These are phyloP conservation scores for Chaunax sp. DNA, from an alignment of 2,797 vertebrate species.

Conservation along the genomic window DNA sequence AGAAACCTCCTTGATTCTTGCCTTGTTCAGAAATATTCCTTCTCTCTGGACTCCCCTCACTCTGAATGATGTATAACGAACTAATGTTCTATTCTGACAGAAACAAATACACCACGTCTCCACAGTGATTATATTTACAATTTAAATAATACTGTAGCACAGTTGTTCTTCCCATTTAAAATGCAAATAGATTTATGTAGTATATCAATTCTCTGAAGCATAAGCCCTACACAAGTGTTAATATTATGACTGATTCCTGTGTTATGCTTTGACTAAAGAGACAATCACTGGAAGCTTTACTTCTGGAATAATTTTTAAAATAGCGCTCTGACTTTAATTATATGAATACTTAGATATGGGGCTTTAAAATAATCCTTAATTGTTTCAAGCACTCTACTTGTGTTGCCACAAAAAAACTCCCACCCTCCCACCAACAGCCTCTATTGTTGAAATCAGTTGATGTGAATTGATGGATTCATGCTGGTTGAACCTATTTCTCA, in stretches of 20 bases:
- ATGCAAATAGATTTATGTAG: constrained; percentile 13
- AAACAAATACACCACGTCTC: constrained; percentile 4
- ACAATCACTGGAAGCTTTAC: constrained; percentile 26
- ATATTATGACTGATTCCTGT: constrained; percentile 19
- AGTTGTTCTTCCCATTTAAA: constrained; percentile 6
- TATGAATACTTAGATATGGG: constrained; percentile 38
- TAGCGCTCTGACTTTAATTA: constrained; percentile 16
- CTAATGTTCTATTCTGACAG: constrained; percentile 20
- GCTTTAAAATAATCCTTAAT: constrained; percentile 59
- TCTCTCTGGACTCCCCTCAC: background rate
- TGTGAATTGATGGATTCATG: constrained; percentile 52
- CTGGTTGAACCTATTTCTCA: constrained; percentile 47
- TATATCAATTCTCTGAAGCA: constrained; percentile 7
- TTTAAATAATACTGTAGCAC: constrained; percentile 7
- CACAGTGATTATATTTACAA: constrained; percentile 11
- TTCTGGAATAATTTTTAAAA: constrained; percentile 31
- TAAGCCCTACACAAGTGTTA: background rate
- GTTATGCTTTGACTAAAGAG: constrained; percentile 43
- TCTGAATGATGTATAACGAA: constrained; percentile 21
- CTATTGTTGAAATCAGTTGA: constrained; percentile 12
- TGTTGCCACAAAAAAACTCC: constrained; percentile 47
- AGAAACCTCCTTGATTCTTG: background rate
- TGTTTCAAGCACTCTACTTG: constrained; percentile 48
- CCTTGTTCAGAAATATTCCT: constrained; percentile 3
- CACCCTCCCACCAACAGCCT: constrained; percentile 34